Evolutionary conservation across 2,113 vertebrate genomes (phyloP).

Genomic region (Hydrochoerus hydrochaeris): DNA sequence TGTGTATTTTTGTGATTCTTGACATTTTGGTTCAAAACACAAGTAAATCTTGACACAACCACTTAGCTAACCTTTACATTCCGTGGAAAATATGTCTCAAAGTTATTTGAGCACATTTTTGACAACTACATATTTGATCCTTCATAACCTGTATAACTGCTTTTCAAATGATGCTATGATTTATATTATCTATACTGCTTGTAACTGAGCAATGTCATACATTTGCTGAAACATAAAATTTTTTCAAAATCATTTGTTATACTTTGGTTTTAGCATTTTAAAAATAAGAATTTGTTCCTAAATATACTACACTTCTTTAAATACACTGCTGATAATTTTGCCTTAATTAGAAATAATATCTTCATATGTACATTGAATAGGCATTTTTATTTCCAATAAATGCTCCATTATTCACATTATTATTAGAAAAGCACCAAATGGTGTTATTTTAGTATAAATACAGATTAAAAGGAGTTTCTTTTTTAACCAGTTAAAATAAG

Average conservation of each 20-base stretch:
- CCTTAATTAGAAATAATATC: conserved; percentile 18
- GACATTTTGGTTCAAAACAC: background rate
- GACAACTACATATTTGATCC: conserved; percentile 58
- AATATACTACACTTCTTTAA: background rate
- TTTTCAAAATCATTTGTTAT: background rate
- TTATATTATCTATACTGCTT: conserved; percentile 43
- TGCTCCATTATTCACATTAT: background rate
- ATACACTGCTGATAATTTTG: conserved; percentile 37
- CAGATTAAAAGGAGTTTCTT: background rate
- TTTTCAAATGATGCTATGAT: conserved; percentile 2
- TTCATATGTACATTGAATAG: conserved; percentile 32
- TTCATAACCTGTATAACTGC: conserved; percentile 21
- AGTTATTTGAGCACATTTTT: background rate
- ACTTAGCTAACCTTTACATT: background rate
- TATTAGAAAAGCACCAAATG: background rate
- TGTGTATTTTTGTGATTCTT: background rate
- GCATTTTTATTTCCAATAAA: conserved; percentile 54
- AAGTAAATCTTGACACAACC: background rate
- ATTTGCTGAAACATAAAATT: background rate
- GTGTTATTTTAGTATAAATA: background rate
- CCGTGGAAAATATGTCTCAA: background rate
- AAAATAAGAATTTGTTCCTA: conserved; percentile 25
- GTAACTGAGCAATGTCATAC: background rate
- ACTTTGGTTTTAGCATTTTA: conserved; percentile 43
- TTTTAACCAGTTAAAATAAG: conserved; percentile 66